phyloP scores from a whole-genome alignment of 2,113 vertebrate species.

The Anthoscopus minutus region DNA sequence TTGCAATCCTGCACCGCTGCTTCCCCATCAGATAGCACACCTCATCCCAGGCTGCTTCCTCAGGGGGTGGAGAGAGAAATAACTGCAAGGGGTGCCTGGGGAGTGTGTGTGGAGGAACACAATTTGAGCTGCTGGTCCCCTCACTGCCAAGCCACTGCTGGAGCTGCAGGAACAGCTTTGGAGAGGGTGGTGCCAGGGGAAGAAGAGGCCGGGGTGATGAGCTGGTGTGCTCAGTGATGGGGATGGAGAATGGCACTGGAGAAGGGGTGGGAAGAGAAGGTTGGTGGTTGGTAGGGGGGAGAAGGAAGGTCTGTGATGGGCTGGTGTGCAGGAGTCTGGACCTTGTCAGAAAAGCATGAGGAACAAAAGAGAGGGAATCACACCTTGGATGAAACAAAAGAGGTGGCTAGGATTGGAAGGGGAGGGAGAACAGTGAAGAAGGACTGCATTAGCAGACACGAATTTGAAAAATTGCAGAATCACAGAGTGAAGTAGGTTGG shows the following conservation, averaged over 20 bases:
- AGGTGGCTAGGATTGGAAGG: not conserved
- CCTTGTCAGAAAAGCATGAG: not conserved
- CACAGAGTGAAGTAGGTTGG: not conserved
- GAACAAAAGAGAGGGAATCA: not conserved
- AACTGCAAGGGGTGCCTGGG: not conserved
- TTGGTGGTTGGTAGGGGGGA: rapidly evolving
- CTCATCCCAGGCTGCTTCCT: not conserved
- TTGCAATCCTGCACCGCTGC: not conserved
- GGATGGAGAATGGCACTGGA: not conserved
- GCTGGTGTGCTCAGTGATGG: not conserved
- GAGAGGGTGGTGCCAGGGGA: not conserved
- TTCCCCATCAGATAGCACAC: not conserved
- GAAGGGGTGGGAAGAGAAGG: not conserved
- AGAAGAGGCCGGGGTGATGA: not conserved
- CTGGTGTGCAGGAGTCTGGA: not conserved
- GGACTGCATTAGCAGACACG: not conserved
- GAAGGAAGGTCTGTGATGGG: not conserved
- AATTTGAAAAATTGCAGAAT: not conserved
- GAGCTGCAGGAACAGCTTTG: not conserved
- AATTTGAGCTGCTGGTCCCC: not conserved
- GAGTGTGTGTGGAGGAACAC: not conserved
- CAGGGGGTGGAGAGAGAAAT: not conserved
- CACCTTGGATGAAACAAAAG: not conserved
- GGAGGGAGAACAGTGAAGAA: not conserved
- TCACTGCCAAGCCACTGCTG: not conserved